Evolutionary conservation across 2,888 invertebrate genomes (phyloP), one percentile per base, ranked within the genome.

Genomic region (Platynereis dumerilii): DNA sequence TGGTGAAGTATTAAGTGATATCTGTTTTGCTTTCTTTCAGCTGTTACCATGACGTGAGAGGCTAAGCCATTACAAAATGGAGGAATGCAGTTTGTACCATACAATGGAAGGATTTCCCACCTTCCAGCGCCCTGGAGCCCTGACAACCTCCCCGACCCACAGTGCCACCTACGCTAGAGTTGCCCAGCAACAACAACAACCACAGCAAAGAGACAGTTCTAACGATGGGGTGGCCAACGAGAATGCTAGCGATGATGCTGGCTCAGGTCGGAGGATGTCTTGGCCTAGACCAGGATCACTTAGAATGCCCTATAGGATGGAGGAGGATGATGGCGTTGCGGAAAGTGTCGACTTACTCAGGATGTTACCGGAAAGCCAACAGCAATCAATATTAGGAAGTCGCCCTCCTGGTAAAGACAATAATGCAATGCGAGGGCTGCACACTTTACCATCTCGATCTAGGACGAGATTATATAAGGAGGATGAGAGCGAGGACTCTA

Each of bases 281-380:
- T 48, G 48, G 48, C 48, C 48, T 5, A n/a, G 48, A 48, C 48
- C 48, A 7, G 48, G 48, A 48, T 20, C 20, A 20, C 3, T n/a
- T 7, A 5, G 48, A n/a, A 22, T 22, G 22, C 22, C 48, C 17
- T 48, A 48, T n/a, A 48, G 48, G 22, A 48, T 48, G n/a, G 61
- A 34, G n/a, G 61, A 54, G 1, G 61, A 61, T 24, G 61, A 54
- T 17, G 54, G 29, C 2, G 17, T 22, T 7, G 15, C 29, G 22
- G 61, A 61, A 53, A 34, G 34, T 3, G 61, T 61, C 2, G 61
- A 61, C 27, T 17, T 61, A 2, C 42, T 61, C n/a, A 29, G 61
- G 42, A 61, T 61, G 61, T 54, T 61, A 2, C 61, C 61, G n/a
- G 61, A 61, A 12, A 44, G 52, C 1, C 61, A 61, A 34, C 53